phyloP scores from a whole-genome alignment of 2,888 invertebrate species.

The Conus canariensis region DNA sequence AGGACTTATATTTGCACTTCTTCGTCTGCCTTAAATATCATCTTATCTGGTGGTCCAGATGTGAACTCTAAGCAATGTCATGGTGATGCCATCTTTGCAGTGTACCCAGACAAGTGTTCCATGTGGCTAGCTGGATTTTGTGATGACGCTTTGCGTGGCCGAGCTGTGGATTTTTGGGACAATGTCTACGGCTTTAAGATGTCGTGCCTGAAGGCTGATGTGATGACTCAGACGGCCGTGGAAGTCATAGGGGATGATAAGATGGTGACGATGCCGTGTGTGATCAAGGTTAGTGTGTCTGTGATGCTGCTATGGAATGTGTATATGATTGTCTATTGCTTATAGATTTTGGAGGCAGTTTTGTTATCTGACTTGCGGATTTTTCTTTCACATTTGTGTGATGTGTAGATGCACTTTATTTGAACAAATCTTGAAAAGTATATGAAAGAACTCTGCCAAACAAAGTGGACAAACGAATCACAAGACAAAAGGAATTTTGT shows the following conservation, averaged over 20 bases:
- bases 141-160: conserved; percentile 83
- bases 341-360: neutral
- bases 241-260: conserved; percentile 84
- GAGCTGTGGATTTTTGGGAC: conserved; percentile 89
- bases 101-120: conserved; percentile 91
- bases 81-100: conserved; percentile 51
- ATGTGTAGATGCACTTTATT: too few species aligned
- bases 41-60: too few species aligned
- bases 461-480: too few species aligned
- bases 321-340: neutral
- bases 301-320: neutral
- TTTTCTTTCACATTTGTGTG: neutral
- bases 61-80: too few species aligned
- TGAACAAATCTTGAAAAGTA: too few species aligned
- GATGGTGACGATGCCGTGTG: conserved; percentile 85
- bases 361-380: neutral
- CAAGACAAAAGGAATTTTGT: too few species aligned
- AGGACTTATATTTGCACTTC: too few species aligned
- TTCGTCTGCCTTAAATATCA: too few species aligned
- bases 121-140: conserved; percentile 90
- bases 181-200: conserved; percentile 96
- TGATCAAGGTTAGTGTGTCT: conserved; percentile 77
- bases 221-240: conserved; percentile 88
- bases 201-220: conserved; percentile 92
- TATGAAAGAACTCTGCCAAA: too few species aligned